Conservation (phyloP, 2,797 vertebrate genomes). For the Pipistrellus nathusii region DNA sequence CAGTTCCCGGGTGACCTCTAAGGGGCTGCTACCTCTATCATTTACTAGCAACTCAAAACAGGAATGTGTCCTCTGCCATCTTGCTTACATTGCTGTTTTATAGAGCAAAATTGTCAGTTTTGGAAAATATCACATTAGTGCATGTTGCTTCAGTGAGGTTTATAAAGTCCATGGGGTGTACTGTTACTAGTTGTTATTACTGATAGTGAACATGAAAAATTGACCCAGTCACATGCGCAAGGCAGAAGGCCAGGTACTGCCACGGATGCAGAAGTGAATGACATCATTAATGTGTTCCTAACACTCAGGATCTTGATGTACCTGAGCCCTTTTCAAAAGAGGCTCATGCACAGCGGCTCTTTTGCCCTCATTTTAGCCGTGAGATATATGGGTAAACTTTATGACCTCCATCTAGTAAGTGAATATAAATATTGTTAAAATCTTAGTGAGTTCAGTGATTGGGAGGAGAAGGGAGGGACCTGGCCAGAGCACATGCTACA, state of each 20-base stretch:
- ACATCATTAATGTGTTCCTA: not conserved
- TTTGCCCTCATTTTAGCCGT: constrained; percentile 6
- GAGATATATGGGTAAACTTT: not conserved
- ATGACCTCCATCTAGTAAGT: not conserved
- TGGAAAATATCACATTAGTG: not conserved
- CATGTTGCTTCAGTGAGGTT: not conserved
- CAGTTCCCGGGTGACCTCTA: not conserved
- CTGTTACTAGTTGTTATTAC: not conserved
- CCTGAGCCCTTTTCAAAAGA: not conserved
- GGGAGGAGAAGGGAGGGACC: not conserved
- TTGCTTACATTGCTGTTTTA: constrained; percentile 7
- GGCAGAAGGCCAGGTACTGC: not conserved
- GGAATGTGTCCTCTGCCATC: not conserved
- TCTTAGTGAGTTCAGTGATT: constrained; percentile 16
- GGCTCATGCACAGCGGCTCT: not conserved
- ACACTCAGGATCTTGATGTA: not conserved
- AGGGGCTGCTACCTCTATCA: not conserved
- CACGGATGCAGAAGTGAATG: not conserved
- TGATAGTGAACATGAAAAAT: not conserved
- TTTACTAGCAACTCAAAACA: not conserved
- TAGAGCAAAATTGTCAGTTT: not conserved
- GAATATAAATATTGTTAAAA: not conserved
- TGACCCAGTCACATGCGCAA: not conserved
- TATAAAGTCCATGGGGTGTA: not conserved
- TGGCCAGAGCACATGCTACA: not conserved